phyloP scores from a whole-genome alignment of 2,888 invertebrate genomes.

The Antheraea assamensis region DNA sequence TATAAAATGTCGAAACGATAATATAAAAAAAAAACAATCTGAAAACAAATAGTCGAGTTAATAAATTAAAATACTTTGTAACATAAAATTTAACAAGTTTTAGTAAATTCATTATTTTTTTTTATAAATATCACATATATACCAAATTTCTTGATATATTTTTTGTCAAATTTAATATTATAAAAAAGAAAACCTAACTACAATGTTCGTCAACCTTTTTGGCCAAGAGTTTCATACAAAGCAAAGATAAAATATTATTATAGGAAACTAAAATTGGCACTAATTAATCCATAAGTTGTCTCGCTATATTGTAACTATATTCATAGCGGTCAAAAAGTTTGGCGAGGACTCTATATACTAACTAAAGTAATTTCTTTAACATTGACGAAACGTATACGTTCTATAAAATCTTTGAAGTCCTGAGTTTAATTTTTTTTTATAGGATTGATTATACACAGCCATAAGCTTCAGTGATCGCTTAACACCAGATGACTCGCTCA shows the following conservation, averaged over 20 bases:
- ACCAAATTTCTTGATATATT: neutral
- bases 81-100: neutral
- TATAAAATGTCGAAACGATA: slow-evolving; percentile 9
- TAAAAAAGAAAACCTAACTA: neutral
- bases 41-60: neutral
- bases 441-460: too few relatives aligned
- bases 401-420: neutral
- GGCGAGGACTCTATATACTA: too few relatives aligned
- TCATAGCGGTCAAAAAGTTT: too few relatives aligned
- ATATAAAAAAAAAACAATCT: neutral
- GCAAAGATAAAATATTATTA: too few relatives aligned
- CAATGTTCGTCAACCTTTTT: neutral
- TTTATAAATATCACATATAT: neutral
- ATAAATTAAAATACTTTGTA: slow-evolving; percentile 20
- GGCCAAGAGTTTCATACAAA: too few relatives aligned
- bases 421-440: neutral
- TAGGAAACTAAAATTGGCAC: too few relatives aligned
- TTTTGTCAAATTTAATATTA: neutral
- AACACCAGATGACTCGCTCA: too few relatives aligned
- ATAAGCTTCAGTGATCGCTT: too few relatives aligned
- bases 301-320: too few relatives aligned
- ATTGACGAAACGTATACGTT: neutral
- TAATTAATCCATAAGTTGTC: too few relatives aligned
- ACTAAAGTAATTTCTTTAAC: neutral
- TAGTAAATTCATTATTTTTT: neutral